Conservation (phyloP, 2,113 vertebrate genomes). For the Lethenteron reissneri region DNA sequence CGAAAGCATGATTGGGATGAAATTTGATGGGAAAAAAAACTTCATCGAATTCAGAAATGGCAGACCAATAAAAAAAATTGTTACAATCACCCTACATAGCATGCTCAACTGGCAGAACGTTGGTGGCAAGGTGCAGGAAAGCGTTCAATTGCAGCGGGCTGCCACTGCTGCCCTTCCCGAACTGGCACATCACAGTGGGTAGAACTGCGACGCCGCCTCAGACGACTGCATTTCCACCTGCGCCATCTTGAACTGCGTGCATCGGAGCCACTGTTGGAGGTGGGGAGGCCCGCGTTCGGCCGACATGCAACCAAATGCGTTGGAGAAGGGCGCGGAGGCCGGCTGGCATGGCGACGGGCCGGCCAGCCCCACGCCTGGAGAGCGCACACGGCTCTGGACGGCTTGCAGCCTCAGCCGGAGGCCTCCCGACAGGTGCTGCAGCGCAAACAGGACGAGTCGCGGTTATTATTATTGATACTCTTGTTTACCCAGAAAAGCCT, state of each 20-base stretch:
- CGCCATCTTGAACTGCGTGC: constrained; percentile 97
- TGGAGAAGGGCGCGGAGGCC: constrained; percentile 35
- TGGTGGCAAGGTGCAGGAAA: no score
- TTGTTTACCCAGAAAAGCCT: no score
- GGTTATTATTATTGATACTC: no score
- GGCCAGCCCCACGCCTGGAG: constrained; percentile 40
- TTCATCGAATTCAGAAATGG: no score
- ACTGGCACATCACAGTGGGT: constrained; percentile 53
- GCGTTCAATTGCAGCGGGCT: no score
- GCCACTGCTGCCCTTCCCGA: background rate
- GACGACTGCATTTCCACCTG: constrained; percentile 98
- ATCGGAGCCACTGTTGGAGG: constrained; percentile 53
- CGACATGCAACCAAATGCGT: no score
- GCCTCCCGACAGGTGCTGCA: constrained; percentile 75
- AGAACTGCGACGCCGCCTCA: constrained; percentile 91
- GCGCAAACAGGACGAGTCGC: background rate
- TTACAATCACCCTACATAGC: no score
- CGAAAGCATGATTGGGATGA: no score
- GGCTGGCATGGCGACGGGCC: constrained; percentile 31
- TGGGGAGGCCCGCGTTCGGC: background rate
- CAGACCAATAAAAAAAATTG: no score
- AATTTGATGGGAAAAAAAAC: no score
- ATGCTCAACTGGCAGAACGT: no score
- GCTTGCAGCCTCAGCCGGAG: constrained; percentile 88
- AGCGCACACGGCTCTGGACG: constrained; percentile 75